A percentile compares a stretch with the other conserved stretches of the same genome.
phyloP scores from a whole-genome alignment of 1,140 invertebrate genomes.

The Pectinophora gossypiella region DNA sequence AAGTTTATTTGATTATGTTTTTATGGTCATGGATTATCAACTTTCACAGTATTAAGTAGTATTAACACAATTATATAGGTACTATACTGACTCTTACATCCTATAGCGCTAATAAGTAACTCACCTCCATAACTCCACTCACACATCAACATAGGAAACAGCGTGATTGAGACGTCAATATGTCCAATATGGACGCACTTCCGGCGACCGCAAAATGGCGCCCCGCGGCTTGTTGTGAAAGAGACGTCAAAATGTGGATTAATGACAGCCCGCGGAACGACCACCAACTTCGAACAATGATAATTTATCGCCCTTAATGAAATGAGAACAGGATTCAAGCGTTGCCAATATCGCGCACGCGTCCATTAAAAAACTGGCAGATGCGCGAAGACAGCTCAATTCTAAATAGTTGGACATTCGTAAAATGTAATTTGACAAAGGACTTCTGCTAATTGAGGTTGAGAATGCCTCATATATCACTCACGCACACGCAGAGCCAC shows the following conservation, averaged over 20 bases:
- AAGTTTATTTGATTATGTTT: too few relatives aligned
- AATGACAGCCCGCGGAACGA: conserved; percentile 30
- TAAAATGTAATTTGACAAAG: too few relatives aligned
- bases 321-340: not conserved
- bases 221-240: conserved; percentile 68
- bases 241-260: conserved; percentile 55
- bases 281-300: not conserved
- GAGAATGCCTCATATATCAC: too few relatives aligned
- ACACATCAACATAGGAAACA: conserved; percentile 29
- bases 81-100: too few relatives aligned
- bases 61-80: too few relatives aligned
- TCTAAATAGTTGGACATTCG: too few relatives aligned
- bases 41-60: too few relatives aligned
- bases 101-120: too few relatives aligned
- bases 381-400: not conserved
- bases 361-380: not conserved
- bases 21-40: too few relatives aligned
- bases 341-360: too few relatives aligned
- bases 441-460: too few relatives aligned
- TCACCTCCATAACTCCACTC: not conserved
- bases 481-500: too few relatives aligned
- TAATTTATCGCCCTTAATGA: not conserved
- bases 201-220: conserved; percentile 41
- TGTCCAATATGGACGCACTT: conserved; percentile 51
- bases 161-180: conserved; percentile 57